Evolutionary conservation across 2,797 vertebrate genomes (phyloP).

Genomic region (Florisuga fusca): DNA sequence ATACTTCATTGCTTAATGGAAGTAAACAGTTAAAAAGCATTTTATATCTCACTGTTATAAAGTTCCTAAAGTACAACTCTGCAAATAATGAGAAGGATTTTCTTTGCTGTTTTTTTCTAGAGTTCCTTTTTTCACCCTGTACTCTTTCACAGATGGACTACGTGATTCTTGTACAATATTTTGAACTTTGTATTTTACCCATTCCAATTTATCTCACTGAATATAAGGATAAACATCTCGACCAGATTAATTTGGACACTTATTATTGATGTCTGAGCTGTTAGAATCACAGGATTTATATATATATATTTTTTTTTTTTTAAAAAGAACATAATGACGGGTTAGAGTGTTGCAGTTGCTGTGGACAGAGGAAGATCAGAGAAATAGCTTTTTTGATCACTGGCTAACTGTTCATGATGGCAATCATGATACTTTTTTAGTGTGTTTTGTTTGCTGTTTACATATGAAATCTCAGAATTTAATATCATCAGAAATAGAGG

Average conservation of each 20-base stretch:
- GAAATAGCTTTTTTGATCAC: neutral
- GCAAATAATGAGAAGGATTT: conserved; percentile 27
- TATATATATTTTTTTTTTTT: neutral
- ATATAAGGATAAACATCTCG: neutral
- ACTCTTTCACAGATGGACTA: neutral
- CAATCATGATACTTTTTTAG: neutral
- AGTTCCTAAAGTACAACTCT: neutral
- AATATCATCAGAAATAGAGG: neutral
- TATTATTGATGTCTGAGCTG: conserved; percentile 26
- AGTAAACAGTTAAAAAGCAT: neutral
- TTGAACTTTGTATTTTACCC: conserved; percentile 40
- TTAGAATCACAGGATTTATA: neutral
- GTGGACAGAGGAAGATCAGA: neutral
- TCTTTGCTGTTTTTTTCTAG: neutral
- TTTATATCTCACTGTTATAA: neutral
- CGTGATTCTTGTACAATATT: conserved; percentile 10
- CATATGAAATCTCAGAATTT: neutral
- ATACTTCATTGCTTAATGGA: neutral
- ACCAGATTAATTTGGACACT: conserved; percentile 58
- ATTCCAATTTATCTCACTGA: conserved; percentile 62
- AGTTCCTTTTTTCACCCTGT: neutral
- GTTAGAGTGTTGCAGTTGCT: neutral
- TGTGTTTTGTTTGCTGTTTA: neutral
- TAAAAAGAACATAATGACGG: neutral
- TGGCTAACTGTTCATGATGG: neutral